Percentiles rank a stretch among this genome's conserved stretches.
These are phyloP conservation scores for Hycleus cichorii DNA, from an alignment of 1,140 invertebrate genomes.

Conservation along the genomic window DNA sequence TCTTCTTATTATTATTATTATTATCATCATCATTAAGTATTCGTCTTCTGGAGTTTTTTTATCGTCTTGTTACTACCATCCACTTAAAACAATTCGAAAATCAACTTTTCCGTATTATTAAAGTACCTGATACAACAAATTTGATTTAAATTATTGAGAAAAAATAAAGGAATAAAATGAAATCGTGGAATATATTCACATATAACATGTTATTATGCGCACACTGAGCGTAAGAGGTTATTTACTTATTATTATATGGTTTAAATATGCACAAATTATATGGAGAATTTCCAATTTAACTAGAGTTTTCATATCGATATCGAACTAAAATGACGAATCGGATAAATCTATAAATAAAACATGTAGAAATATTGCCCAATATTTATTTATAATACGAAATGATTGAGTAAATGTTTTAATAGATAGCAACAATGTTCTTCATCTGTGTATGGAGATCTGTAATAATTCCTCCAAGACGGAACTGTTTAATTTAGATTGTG, in stretches of 20 bases:
- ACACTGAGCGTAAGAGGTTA: slow-evolving; percentile 10
- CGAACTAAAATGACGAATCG: too few relatives aligned
- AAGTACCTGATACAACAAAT: slow-evolving; percentile 16
- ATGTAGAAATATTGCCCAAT: too few relatives aligned
- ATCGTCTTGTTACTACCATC: not conserved
- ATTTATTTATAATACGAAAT: too few relatives aligned
- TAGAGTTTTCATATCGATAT: not conserved
- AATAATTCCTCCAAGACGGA: slow-evolving; percentile 7
- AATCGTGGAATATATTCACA: slow-evolving; percentile 23
- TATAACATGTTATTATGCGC: slow-evolving; percentile 15
- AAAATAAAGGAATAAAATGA: slow-evolving; percentile 23
- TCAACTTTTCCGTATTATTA: slow-evolving; percentile 21
- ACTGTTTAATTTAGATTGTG: slow-evolving; percentile 26
- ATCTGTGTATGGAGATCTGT: too few relatives aligned
- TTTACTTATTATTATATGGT: slow-evolving; percentile 8
- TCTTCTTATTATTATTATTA: too few relatives aligned
- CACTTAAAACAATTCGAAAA: slow-evolving; percentile 13
- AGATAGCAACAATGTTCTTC: too few relatives aligned
- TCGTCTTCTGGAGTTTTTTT: too few relatives aligned
- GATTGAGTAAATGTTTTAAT: too few relatives aligned
- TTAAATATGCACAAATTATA: slow-evolving; percentile 22
- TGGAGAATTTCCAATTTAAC: slow-evolving; percentile 13
- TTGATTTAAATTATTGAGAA: slow-evolving; percentile 19
- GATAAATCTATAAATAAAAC: too few relatives aligned
- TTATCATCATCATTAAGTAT: too few relatives aligned